Conservation (phyloP, 2,113 vertebrate species). For the Nyctibius bracteatus region DNA sequence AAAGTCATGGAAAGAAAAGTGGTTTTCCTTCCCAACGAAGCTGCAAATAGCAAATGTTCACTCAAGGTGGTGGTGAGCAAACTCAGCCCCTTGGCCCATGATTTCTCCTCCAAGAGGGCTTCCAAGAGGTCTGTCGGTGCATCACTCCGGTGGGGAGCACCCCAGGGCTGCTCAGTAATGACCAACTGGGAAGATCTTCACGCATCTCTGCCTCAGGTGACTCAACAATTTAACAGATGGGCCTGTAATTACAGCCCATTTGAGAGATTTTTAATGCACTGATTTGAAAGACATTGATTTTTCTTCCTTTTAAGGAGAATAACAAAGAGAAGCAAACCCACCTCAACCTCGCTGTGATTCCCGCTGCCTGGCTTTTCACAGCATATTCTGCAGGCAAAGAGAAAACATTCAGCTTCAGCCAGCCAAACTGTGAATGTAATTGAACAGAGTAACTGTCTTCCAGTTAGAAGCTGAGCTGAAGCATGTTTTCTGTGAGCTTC, state of each 20-base stretch:
- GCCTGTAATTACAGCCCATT: neutral
- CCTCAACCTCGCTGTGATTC: neutral
- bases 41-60: accelerated
- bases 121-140: neutral
- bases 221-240: slow-evolving; percentile 12
- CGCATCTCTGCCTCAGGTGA: neutral
- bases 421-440: neutral
- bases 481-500: neutral
- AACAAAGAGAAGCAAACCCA: neutral
- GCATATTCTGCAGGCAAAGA: neutral
- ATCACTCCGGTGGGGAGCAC: neutral
- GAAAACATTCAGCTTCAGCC: neutral
- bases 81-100: neutral
- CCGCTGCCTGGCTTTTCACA: neutral
- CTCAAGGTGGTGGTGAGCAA: neutral
- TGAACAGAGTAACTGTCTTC: neutral
- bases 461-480: neutral
- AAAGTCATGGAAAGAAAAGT: neutral
- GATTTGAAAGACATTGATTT: slow-evolving; percentile 13
- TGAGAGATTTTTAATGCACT: neutral
- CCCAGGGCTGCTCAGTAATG: neutral
- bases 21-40: neutral
- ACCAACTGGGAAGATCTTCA: neutral
- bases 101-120: neutral
- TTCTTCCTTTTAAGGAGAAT: neutral